These are phyloP conservation scores for Tympanoctomys barrerae DNA, from an alignment of 2,797 vertebrate genomes.

Conservation along the genomic window DNA sequence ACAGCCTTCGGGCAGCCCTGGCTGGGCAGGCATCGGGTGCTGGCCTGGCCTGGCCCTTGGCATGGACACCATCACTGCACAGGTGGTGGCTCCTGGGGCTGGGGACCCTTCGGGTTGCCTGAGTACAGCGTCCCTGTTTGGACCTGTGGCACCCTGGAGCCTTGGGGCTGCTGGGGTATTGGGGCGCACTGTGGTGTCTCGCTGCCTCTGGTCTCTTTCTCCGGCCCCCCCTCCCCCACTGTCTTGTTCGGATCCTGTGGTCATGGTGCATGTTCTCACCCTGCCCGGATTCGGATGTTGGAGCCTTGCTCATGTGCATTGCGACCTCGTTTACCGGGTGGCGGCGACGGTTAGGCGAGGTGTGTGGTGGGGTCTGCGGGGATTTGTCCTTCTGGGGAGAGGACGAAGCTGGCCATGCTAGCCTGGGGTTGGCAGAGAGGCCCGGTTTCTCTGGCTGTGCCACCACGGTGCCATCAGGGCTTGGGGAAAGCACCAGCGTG, in stretches of 20 bases:
- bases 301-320: neutral
- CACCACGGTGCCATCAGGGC: fast-evolving
- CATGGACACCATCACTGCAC: too few relatives aligned
- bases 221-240: fast-evolving
- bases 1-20: neutral
- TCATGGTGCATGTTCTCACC: too few relatives aligned
- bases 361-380: neutral
- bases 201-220: neutral
- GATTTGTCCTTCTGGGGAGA: neutral
- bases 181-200: fast-evolving
- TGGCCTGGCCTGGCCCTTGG: neutral
- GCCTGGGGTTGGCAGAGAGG: neutral
- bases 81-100: neutral
- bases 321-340: fast-evolving
- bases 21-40: neutral
- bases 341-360: neutral
- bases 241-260: fast-evolving
- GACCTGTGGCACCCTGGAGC: fast-evolving
- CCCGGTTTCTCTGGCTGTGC: neutral
- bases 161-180: fast-evolving
- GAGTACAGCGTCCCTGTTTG: neutral
- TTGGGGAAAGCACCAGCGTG: fast-evolving
- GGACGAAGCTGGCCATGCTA: neutral
- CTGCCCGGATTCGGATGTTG: fast-evolving
- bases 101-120: fast-evolving